phyloP scores from a whole-genome alignment of 2,113 vertebrate species.

The Coptodon rendalli region DNA sequence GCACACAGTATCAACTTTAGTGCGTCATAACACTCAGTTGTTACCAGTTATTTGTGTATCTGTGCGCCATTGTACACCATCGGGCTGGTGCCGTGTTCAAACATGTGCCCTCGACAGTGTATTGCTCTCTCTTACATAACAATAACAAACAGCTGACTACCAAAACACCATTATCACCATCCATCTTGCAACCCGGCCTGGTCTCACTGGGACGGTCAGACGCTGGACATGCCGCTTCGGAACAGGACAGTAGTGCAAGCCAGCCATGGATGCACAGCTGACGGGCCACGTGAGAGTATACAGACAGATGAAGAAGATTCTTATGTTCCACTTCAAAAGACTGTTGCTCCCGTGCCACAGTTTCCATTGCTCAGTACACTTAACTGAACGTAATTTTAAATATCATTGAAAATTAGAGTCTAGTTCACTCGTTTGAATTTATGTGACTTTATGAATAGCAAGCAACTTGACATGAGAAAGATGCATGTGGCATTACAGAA shows the following conservation, averaged over 20 bases:
- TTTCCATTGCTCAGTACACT: background rate
- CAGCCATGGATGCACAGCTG: background rate
- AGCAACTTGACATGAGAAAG: background rate
- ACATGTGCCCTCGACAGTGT: background rate
- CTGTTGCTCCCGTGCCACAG: background rate
- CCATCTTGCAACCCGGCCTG: background rate
- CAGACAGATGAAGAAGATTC: background rate
- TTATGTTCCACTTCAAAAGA: background rate
- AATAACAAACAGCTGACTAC: slow-evolving; percentile 43
- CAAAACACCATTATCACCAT: slow-evolving; percentile 17
- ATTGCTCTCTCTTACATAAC: slow-evolving; percentile 36
- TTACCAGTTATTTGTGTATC: background rate
- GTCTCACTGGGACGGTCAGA: slow-evolving; percentile 16
- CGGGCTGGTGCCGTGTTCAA: background rate
- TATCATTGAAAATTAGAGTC: background rate
- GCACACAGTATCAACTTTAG: background rate
- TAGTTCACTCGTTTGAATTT: background rate
- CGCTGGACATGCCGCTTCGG: background rate
- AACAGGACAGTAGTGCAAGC: background rate
- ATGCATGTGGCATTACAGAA: background rate
- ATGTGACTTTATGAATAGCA: background rate
- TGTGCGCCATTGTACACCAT: background rate
- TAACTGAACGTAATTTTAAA: background rate
- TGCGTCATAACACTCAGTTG: background rate
- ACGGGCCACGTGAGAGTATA: background rate